Percentiles rank a stretch among this genome's conserved stretches.
Conservation (phyloP, 2,888 invertebrate species). For the Apamea crenata region DNA sequence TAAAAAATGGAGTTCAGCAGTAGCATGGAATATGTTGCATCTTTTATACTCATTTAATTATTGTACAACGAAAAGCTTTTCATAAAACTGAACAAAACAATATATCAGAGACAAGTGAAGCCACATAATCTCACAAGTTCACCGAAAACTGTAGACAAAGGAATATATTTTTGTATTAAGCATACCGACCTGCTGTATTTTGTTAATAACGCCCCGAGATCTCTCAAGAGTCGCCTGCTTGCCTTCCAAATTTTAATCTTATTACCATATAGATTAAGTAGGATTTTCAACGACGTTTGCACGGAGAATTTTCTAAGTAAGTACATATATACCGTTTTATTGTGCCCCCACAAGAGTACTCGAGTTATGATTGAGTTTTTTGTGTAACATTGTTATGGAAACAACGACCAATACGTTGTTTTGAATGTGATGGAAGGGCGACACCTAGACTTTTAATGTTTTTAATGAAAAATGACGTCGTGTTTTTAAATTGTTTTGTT, state of each 20-base stretch:
- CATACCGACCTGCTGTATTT: slow-evolving; percentile 77
- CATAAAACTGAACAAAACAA: slow-evolving; percentile 9
- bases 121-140: slow-evolving; percentile 51
- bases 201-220: slow-evolving; percentile 73
- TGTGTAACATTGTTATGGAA: slow-evolving; percentile 61
- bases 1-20: not conserved
- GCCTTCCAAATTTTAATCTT: slow-evolving; percentile 64
- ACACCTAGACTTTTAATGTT: slow-evolving; percentile 46
- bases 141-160: slow-evolving; percentile 71
- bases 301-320: slow-evolving; percentile 58
- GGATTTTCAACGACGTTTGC: slow-evolving; percentile 48
- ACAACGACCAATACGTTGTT: slow-evolving; percentile 62
- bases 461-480: slow-evolving; percentile 13
- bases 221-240: slow-evolving; percentile 56
- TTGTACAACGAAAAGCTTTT: not conserved
- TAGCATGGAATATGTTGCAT: not conserved
- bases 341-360: slow-evolving; percentile 61
- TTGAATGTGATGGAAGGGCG: slow-evolving; percentile 50
- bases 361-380: slow-evolving; percentile 70
- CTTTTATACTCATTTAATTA: not conserved
- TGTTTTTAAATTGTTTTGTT: slow-evolving; percentile 21
- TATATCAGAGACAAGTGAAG: slow-evolving; percentile 22
- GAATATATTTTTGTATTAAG: slow-evolving; percentile 80
- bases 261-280: slow-evolving; percentile 64
- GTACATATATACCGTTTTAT: slow-evolving; percentile 64